Percentiles rank a stretch among this genome's conserved stretches.
Conservation (phyloP, 2,113 vertebrate species). For the Megaceryle maxima region DNA sequence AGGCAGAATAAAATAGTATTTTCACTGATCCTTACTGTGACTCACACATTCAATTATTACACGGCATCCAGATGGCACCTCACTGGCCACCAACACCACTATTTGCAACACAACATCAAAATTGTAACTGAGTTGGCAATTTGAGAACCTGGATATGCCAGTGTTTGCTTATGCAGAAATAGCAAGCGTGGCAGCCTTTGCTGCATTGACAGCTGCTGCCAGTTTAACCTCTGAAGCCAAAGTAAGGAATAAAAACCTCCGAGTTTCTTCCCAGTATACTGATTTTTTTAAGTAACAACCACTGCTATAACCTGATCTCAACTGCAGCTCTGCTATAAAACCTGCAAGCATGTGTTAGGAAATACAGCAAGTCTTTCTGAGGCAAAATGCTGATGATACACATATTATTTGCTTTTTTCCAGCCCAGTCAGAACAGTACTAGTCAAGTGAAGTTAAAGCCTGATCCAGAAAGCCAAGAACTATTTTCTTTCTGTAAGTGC, state of each 20-base stretch:
- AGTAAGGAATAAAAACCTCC: neutral
- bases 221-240: neutral
- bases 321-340: neutral
- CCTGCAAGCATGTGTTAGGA: rapidly evolving
- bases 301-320: neutral
- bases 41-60: neutral
- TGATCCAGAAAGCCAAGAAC: neutral
- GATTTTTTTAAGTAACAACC: neutral
- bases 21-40: neutral
- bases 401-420: neutral
- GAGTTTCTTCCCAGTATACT: neutral
- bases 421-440: neutral
- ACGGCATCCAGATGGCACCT: neutral
- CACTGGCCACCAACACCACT: neutral
- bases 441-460: neutral
- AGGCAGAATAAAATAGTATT: neutral
- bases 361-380: neutral
- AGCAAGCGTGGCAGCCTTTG: neutral
- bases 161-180: neutral
- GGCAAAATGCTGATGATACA: neutral
- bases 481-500: rapidly evolving
- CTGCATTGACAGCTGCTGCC: neutral
- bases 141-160: neutral
- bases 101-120: neutral
- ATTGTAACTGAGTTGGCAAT: neutral